Base-by-base conservation (phyloP, 2,113 vertebrate genomes). In the Hippocampus barbouri region DNA sequence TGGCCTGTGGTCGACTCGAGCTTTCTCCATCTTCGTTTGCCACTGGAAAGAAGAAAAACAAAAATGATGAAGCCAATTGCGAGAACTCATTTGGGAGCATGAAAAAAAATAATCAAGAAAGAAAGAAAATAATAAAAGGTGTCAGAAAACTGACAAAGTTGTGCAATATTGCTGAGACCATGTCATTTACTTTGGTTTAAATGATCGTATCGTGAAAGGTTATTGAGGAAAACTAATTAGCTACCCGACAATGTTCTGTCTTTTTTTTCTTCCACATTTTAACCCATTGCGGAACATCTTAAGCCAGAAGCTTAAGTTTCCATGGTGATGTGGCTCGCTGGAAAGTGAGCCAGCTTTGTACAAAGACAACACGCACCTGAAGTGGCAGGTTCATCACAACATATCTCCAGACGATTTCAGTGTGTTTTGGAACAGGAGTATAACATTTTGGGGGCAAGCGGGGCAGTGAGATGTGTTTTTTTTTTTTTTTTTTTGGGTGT, bases 11-110 rank as follows among this genome's bases (percentile, higher is more conserved):
- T 76, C 87, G 92, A 69, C 85, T 87, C 72, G 94, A 92, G 87
- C 93, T 94, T 73, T 95, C 94, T 68, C 90, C 92, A 20, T 95
- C 91, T 91, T 98, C 95, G 61, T 97, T 98, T 73, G 97, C 96
- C 88, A 97, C 96, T 97, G 83, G 27, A 86, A n/a, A 34, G 45
- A 77, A 63, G 69, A 64, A 40, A 64, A 9, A 40, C 25, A 69
- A 18, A 11, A 47, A 8, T 62, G 4, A 72, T 69, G 15, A 75
- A 34, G 30, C 8, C n/a, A 59, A 51, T 25, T 5, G 18, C 54
- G 30, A 14, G 18, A 40, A 40, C 66, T 6, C 2, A 27, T 16
- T 7, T 67, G 12, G 3, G 16, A 10, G 63, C 62, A n/a, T 1
- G 3, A 49, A 49, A 49, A 49, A 16, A 49, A 49, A 47, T 14